A percentile compares a stretch with the other conserved stretches of the same genome.
Conservation (phyloP, 2,113 vertebrate genomes). For the Pituophis catenifer region DNA sequence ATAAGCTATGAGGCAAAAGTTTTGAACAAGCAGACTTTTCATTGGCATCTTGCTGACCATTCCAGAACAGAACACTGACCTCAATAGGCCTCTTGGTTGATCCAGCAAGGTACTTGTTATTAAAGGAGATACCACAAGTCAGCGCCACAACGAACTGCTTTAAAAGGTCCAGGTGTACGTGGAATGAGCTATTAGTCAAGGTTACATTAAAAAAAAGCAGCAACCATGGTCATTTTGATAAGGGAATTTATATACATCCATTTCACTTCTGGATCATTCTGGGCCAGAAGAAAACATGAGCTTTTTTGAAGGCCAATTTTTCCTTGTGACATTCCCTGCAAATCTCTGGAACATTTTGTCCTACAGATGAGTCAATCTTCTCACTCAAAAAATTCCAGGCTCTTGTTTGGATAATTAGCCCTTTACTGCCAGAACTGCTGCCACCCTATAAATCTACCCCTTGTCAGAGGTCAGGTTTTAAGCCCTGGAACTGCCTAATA, state of each 20-base stretch:
- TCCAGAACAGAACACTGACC: neutral
- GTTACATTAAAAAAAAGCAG: neutral
- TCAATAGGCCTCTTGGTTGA: neutral
- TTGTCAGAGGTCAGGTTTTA: neutral
- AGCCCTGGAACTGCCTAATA: neutral
- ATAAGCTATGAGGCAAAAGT: neutral
- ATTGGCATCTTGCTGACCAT: neutral
- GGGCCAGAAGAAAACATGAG: neutral
- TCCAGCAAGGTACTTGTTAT: neutral
- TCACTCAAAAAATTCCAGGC: neutral
- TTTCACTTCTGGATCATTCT: neutral
- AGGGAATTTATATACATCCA: neutral
- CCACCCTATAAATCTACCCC: neutral
- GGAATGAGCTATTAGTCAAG: neutral
- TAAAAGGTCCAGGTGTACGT: neutral
- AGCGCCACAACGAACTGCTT: no score
- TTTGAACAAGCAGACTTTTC: neutral
- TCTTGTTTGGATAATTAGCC: neutral
- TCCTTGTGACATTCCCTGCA: neutral
- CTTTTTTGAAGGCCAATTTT: neutral
- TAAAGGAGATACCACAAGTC: neutral
- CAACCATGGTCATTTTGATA: neutral
- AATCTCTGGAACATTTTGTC: neutral
- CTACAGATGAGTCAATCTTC: no score
- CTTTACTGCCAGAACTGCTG: neutral